Percentiles rank a stretch among this genome's conserved stretches.
Evolutionary conservation across 2,113 vertebrate species (phyloP).

Genomic region (Cyphomyrus discorhynchus): DNA sequence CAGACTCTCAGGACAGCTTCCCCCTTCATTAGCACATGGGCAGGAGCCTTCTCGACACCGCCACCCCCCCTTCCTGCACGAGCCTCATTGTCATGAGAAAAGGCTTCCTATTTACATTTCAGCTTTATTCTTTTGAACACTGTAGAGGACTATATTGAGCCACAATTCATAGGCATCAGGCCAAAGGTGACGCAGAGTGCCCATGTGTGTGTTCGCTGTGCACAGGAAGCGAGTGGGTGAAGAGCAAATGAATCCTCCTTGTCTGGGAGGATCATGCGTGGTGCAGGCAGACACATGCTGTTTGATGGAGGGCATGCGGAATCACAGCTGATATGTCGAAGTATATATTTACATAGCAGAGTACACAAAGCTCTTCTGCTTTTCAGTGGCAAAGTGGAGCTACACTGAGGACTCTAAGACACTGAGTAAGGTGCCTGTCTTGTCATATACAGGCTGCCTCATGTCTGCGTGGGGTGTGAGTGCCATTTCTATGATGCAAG

Average conservation of each 20-base stretch:
- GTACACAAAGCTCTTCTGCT: background rate
- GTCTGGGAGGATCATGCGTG: background rate
- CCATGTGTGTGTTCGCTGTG: background rate
- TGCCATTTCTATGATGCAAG: background rate
- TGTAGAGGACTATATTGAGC: slow-evolving; percentile 41
- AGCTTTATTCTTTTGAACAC: slow-evolving; percentile 33
- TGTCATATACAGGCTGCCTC: background rate
- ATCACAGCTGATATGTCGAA: slow-evolving; percentile 3
- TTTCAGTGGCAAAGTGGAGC: background rate
- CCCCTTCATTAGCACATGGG: slow-evolving; percentile 16
- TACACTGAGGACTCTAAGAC: background rate
- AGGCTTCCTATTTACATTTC: slow-evolving; percentile 35
- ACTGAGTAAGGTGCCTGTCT: background rate
- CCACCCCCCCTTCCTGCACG: background rate
- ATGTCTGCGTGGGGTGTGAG: background rate
- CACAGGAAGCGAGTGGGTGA: background rate
- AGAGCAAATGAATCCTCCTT: background rate
- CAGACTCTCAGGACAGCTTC: background rate
- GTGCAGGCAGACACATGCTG: slow-evolving; percentile 36
- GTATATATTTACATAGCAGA: slow-evolving; percentile 20
- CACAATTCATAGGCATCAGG: slow-evolving; percentile 32
- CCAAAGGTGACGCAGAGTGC: slow-evolving; percentile 36
- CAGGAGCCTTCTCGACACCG: background rate
- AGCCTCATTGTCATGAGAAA: background rate
- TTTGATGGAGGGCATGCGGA: slow-evolving; percentile 40